Conservation (phyloP, 2,797 vertebrate genomes). For the Varecia variegata region DNA sequence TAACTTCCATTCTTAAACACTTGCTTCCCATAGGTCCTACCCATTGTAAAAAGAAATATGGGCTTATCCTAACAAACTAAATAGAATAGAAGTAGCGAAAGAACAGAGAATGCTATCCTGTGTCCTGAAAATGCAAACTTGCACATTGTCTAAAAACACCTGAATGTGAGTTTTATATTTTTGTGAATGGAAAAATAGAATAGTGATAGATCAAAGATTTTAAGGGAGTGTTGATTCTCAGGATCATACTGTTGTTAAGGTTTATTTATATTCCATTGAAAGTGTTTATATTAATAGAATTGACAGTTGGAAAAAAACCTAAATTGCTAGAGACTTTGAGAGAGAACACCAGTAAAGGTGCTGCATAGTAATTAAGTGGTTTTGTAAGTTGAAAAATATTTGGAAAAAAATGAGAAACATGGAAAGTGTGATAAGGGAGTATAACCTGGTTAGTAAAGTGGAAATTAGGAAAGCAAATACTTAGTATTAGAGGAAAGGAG, state of each 20-base stretch:
- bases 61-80: neutral
- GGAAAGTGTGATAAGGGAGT: neutral
- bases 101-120: neutral
- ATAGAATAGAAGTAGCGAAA: neutral
- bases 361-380: neutral
- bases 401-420: constrained; percentile 25
- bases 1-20: neutral
- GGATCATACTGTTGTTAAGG: neutral
- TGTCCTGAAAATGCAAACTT: constrained; percentile 3
- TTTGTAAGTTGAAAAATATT: constrained; percentile 19
- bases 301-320: neutral
- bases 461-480: neutral
- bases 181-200: neutral
- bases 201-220: neutral
- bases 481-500: neutral
- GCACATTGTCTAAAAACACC: neutral
- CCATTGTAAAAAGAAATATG: neutral
- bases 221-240: neutral
- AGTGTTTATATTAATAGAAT: neutral
- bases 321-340: neutral
- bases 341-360: neutral
- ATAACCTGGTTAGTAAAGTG: neutral
- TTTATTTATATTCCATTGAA: neutral
- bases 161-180: neutral
- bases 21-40: neutral